Base-by-base conservation (phyloP, 2,113 vertebrate species). In the Silurus meridionalis region DNA sequence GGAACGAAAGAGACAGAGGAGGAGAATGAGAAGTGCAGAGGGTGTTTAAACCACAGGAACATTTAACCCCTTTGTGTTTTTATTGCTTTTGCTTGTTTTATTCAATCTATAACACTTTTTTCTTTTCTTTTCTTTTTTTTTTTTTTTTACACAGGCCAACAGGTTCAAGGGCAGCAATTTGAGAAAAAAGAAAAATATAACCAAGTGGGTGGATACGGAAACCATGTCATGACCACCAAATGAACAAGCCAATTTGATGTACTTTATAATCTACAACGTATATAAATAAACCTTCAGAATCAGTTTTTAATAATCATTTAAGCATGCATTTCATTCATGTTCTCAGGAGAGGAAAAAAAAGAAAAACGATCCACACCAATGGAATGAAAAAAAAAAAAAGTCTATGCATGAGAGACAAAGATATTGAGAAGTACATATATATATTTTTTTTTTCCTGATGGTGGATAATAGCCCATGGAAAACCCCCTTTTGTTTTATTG, bases 31-130 rank as follows among this genome's bases (percentile, higher is more conserved):
- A 28, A 53, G 48, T 72, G 80, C 50, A 77, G 25, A n/a, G 5
- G 28, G 14, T 61, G 83, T 71, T n/a, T 78, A 87, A 93, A 91
- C 92, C 90, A 84, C 89, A 67, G 87, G 88, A 94, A 94, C 93
- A 90, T 46, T 83, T 83, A 83, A 86, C 87, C 89, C 64, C 72
- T 87, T 82, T 67, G 82, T 84, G 69, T 87, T 89, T 83, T 91
- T 88, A 88, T 91, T 92, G 86, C 67, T 55, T 85, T 80, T 86
- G n/a, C 52, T 23, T 87, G 61, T 88, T 82, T 37, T 69, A 72
- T 82, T 28, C 84, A 71, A 57, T 88, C 67, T 82, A 80, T 85
- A 87, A 79, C 23, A 78, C 37, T 37, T 37, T 37, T 37, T 37
- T 37, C 28, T 37, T 37, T 37, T 37, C 37, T 37, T 37, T 37